Base-by-base conservation (phyloP, 2,797 vertebrate species). In the Alca torda region DNA sequence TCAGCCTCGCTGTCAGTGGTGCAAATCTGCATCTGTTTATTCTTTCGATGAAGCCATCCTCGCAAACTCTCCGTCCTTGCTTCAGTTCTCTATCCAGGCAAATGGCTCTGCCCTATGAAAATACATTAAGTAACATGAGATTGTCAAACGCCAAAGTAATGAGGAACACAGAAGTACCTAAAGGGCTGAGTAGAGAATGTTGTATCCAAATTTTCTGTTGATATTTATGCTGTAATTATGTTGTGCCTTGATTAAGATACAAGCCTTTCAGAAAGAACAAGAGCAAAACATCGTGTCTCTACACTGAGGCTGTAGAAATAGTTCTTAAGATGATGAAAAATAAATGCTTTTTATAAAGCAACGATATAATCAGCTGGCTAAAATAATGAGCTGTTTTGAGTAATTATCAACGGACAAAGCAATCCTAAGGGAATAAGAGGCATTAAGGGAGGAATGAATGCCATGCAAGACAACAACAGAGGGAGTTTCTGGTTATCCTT, bases 331-430 rank as follows among this genome's bases (percentile, higher is more conserved):
- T 73, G 65, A 54, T 0, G 7, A 92, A 84, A 85, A 95, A 72
- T 87, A 76, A 84, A 56, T 21, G 9, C 50, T 45, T 69, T 74
- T 93, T 89, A 59, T 67, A 91, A 82, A 81, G 63, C 46, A 91
- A 53, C 11, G 69, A 20, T 68, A 84, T 70, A 84, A 79, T 93
- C 83, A 91, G 12, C 28, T 93, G 72, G 70, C 85, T 87, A 91
- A 94, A 90, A 93, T 79, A 94, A 93, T 74, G 56, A 92, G 35
- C 28, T 77, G 37, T 87, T 91, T 89, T 87, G 74, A 79, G 59
- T 84, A 89, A 73, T 25, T 79, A 63, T 86, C 74, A 85, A 74
- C 15, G 41, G 75, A 84, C 84, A 94, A 94, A 90, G 63, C 28
- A 88, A 70, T 76, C 65, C 35, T 74, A 74, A 94, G 53, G 56